Evolutionary conservation across 1,140 invertebrate genomes (phyloP), one percentile per base, ranked within the genome.

Genomic region (Lutraria rhynchaena): DNA sequence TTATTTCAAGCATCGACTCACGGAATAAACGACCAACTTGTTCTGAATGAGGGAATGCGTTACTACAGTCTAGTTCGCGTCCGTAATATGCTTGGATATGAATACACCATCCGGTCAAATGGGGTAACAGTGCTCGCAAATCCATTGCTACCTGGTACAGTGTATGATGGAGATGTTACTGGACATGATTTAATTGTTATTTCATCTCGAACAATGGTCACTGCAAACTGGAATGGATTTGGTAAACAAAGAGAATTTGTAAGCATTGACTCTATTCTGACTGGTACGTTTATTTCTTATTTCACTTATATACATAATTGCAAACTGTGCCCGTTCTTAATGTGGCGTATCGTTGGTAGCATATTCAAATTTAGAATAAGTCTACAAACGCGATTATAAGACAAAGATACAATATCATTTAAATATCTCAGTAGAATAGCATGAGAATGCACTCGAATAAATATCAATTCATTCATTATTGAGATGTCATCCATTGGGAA

Each of bases 141-240:
- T 19, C 71, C 86, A 15, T 58, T 88, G 31, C 22, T 83, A 17
- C 87, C 87, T n/a, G 87, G 87, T 27, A 41, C 57, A 15, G 86
- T 88, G 1, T 81, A 78, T 41, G 86, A 87, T 67, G 87, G 87
- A 17, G 55, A 73, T 67, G 70, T 86, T 15, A 65, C 63, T 3
- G 86, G 84, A 13, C 75, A 85, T 65, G 86, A 87, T 69, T 70
- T 88, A 4, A 71, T 74, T 31, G 77, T 74, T 17, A 37, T 53
- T 35, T 41, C 71, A 15, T 78, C 80, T 17, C 58, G 33, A 29
- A 78, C 67, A 5, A 83, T 58, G 31, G 70, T 86, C 19, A 69
- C 78, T 5, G 84, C 84, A 24, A 87, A 87, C 61, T 88, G 87
- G 87, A 61, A 85, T 2, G 84, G 84, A 1, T 88, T 88, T 81